Percentiles rank a stretch among this genome's conserved stretches.
Conservation (phyloP, 2,113 vertebrate genomes). For the Speoplatyrhinus poulsoni region DNA sequence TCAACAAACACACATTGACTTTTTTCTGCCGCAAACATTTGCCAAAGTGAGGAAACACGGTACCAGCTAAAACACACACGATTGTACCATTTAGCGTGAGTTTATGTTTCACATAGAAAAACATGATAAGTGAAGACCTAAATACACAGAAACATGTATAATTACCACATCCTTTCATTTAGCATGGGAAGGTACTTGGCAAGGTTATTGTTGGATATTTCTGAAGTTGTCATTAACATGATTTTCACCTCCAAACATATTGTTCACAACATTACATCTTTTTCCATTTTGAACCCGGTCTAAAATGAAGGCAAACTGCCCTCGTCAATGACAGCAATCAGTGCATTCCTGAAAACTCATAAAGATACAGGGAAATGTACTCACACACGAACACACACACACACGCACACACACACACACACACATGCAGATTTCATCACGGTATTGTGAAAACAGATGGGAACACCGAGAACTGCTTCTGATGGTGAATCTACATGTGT, state of each 20-base stretch:
- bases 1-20: slow-evolving; percentile 63
- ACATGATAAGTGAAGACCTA: background rate
- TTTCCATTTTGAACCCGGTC: slow-evolving; percentile 8
- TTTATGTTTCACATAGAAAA: too few species aligned
- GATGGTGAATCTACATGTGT: slow-evolving; percentile 45
- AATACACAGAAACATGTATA: too few species aligned
- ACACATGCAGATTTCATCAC: slow-evolving; percentile 30
- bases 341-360: slow-evolving; percentile 34
- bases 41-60: slow-evolving; percentile 25
- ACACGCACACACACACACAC: slow-evolving; percentile 9
- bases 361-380: slow-evolving; percentile 2
- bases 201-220: too few species aligned
- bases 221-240: too few species aligned
- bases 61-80: too few species aligned
- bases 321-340: slow-evolving; percentile 38
- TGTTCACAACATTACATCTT: slow-evolving; percentile 2
- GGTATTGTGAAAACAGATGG: slow-evolving; percentile 51
- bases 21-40: slow-evolving; percentile 59
- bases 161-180: too few species aligned
- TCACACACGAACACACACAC: slow-evolving; percentile 1
- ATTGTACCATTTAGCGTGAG: too few species aligned
- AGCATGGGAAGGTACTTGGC: too few species aligned
- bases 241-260: too few species aligned
- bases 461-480: slow-evolving; percentile 42
- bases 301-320: slow-evolving; percentile 12